Evolutionary conservation across 2,113 vertebrate genomes (phyloP).

Genomic region (Eonycteris spelaea): DNA sequence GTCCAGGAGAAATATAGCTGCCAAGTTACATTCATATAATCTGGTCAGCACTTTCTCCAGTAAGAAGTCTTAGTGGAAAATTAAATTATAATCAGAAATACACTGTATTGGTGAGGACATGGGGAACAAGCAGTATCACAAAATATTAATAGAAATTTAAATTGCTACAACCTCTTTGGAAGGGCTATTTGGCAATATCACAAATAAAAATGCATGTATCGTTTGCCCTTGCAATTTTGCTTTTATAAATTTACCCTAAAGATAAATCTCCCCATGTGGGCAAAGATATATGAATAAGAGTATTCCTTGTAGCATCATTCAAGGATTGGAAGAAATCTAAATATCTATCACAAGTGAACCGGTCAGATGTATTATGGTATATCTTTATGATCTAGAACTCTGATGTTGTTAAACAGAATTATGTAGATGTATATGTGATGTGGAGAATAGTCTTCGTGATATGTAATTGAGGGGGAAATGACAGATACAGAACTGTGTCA

Average conservation of each 20-base stretch:
- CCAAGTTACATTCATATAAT: not conserved
- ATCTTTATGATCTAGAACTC: not conserved
- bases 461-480: not conserved
- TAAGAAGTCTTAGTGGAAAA: not conserved
- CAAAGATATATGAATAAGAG: not conserved
- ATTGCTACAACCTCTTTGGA: not conserved
- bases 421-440: not conserved
- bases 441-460: not conserved
- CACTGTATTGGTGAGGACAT: not conserved
- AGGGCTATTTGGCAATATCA: not conserved
- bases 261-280: not conserved
- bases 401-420: not conserved
- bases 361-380: not conserved
- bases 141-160: not conserved
- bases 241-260: not conserved
- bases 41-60: not conserved
- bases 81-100: slow-evolving; percentile 21
- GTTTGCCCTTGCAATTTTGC: slow-evolving; percentile 19
- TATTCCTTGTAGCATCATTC: not conserved
- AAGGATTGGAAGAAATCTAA: not conserved
- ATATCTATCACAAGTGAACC: not conserved
- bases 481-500: not conserved
- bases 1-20: slow-evolving; percentile 3
- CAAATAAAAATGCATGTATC: slow-evolving; percentile 16
- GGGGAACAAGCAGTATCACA: not conserved